Evolutionary conservation across 2,888 invertebrate species (phyloP), one percentile per base, ranked within the genome.

Genomic region (Pristionchus exspectatus): DNA sequence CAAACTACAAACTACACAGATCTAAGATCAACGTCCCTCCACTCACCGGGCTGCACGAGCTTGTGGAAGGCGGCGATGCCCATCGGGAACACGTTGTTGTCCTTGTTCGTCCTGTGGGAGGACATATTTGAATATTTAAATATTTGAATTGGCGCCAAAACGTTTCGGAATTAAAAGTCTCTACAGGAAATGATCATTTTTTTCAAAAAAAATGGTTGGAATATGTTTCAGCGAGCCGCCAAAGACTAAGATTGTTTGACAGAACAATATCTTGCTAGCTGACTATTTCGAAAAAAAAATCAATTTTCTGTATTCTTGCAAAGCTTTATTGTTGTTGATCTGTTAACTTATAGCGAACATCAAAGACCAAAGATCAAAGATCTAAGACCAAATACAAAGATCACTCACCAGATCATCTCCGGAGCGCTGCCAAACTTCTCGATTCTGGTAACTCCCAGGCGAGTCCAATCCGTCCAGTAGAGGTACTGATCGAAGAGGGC

Each of bases 391-490:
- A 16, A 59, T 18, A 2, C 18, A 12, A 56, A 66, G n/a, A 24
- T 30, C 24, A 12, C 90, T 21, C 33, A 93, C 94, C 94, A 95
- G 63, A 95, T 90, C 56, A 92, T 90, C 84, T 94, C 91, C 0
- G 93, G 92, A n/a, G 90, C 87, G 10, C 94, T 93, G 59, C 95
- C 95, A 91, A 95, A 95, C 91, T 95, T 95, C 89, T 95, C 95
- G 56, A 95, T 91, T 72, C 92, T 91, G 72, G 94, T 91, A 7
- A 95, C 94, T 30, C 94, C 94, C 27, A 94, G 91, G 38, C 95
- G 91, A 4, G 95, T 95, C 99, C 99, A 99, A 95, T 99, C 99
- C 0, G 98, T 98, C 98, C 98, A 99, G 96, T 97, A 99, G 81
- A 96, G 94, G 93, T 96, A 97, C 94, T 98, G 98, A 94, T 98